Evolutionary conservation across 2,113 vertebrate genomes (phyloP).

Genomic region (Ahaetulla prasina): DNA sequence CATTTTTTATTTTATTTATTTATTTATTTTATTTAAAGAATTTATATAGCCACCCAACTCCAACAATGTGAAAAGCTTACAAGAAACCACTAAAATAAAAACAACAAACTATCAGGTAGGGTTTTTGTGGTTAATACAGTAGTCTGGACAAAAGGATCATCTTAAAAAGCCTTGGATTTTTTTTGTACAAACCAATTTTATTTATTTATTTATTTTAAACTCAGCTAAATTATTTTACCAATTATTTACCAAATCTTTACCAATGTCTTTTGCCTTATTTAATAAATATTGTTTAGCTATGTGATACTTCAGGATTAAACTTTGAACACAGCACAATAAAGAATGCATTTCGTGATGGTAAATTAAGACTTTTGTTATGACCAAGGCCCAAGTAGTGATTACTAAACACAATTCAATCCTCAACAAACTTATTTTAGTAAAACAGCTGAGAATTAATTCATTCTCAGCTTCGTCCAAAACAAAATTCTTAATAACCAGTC

Average conservation of each 20-base stretch:
- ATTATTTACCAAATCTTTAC: too few species aligned
- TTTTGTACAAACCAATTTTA: background rate
- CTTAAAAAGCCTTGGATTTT: background rate
- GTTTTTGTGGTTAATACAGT: background rate
- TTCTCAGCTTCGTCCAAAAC: too few species aligned
- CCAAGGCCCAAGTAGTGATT: too few species aligned
- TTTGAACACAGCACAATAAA: background rate
- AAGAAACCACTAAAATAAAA: background rate
- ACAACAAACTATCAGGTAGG: background rate
- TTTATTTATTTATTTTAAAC: conserved; percentile 2
- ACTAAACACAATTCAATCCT: too few species aligned
- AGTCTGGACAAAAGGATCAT: background rate
- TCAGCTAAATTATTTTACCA: background rate
- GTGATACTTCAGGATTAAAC: background rate
- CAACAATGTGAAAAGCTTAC: background rate
- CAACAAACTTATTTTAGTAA: too few species aligned
- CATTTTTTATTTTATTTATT: background rate
- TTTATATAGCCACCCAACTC: background rate
- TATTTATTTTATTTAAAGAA: background rate
- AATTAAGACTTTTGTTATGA: background rate
- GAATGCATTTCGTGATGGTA: background rate
- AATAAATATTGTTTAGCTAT: background rate
- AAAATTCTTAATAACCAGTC: too few species aligned
- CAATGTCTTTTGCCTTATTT: background rate
- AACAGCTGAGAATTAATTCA: too few species aligned